These are phyloP conservation scores for Pheucticus melanocephalus DNA, from an alignment of 2,113 vertebrate species.

Conservation along the genomic window DNA sequence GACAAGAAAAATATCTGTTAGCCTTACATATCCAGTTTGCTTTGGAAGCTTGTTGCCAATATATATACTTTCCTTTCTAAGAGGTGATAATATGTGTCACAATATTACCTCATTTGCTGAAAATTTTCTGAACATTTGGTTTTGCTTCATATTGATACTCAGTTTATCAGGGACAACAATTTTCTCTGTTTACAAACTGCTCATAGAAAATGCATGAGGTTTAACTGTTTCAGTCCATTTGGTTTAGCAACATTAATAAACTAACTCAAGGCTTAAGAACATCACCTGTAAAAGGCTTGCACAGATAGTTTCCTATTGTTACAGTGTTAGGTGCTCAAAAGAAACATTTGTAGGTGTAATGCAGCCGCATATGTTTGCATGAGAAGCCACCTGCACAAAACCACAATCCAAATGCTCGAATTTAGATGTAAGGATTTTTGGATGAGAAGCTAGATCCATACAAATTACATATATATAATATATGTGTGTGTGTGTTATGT, in stretches of 20 bases:
- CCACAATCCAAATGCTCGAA: not conserved
- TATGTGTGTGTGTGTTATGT: fast-evolving
- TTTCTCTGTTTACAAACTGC: not conserved
- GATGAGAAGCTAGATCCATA: not conserved
- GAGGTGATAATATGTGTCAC: not conserved
- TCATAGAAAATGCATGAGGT: not conserved
- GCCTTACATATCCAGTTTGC: not conserved
- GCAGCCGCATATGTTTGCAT: not conserved
- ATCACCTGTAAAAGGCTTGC: not conserved
- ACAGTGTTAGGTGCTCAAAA: not conserved
- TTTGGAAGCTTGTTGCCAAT: not conserved
- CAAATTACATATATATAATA: not conserved
- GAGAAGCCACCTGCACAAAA: not conserved
- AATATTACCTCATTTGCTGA: not conserved
- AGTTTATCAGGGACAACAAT: not conserved
- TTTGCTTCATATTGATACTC: not conserved
- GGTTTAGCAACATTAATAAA: not conserved
- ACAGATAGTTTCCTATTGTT: not conserved
- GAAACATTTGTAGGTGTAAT: not conserved
- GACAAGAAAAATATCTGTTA: not conserved
- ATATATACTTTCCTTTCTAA: not conserved
- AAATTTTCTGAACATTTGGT: not conserved
- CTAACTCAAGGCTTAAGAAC: not conserved
- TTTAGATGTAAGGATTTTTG: not conserved
- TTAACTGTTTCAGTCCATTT: not conserved